These are phyloP conservation scores for Thysanoteuthis rhombus DNA, from an alignment of 2,888 invertebrate species.

Conservation along the genomic window DNA sequence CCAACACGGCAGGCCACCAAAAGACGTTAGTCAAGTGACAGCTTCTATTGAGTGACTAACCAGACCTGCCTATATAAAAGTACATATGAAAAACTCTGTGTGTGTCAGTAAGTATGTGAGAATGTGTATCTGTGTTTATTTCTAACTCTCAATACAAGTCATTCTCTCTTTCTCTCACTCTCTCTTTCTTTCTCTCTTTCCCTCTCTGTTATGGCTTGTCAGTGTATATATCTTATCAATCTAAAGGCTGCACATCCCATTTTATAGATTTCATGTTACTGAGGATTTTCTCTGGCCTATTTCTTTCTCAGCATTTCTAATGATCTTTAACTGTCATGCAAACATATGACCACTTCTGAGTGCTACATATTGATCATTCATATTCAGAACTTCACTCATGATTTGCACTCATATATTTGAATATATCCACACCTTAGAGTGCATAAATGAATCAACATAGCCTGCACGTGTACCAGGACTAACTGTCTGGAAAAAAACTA, in stretches of 20 bases:
- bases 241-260: neutral
- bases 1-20: too few species aligned
- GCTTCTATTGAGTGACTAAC: too few species aligned
- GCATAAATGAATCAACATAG: too few species aligned
- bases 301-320: neutral
- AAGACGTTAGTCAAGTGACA: too few species aligned
- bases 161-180: neutral
- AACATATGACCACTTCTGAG: neutral
- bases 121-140: neutral
- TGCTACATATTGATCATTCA: neutral
- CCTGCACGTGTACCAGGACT: too few species aligned
- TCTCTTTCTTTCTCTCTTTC: conserved; percentile 1
- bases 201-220: neutral
- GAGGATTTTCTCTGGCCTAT: neutral
- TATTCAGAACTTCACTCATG: neutral
- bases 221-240: neutral
- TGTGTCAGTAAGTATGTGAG: neutral
- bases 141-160: neutral
- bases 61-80: too few species aligned
- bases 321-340: neutral
- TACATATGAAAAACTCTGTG: too few species aligned
- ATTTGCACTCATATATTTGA: neutral
- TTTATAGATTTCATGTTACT: neutral
- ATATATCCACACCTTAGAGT: too few species aligned
- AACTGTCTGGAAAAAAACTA: too few species aligned